phyloP scores from a whole-genome alignment of 1,140 invertebrate species.

The Heterodera schachtii region DNA sequence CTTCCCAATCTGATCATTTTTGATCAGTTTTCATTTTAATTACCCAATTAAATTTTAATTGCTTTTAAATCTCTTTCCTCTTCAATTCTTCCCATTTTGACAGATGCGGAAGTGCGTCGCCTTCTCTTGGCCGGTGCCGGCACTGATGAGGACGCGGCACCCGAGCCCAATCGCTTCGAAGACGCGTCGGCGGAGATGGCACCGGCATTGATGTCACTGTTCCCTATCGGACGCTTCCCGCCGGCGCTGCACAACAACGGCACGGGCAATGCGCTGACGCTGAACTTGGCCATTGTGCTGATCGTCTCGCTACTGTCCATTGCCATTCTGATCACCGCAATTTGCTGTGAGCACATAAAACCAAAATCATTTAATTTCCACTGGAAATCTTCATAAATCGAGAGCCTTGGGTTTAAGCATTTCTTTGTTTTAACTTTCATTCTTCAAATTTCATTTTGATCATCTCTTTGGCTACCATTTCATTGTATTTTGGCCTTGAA shows the following conservation, averaged over 20 bases:
- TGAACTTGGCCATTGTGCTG: constrained; percentile 43
- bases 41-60: not conserved
- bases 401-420: too few species aligned
- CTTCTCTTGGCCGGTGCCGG: constrained; percentile 15
- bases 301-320: constrained; percentile 38
- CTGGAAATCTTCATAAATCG: not conserved
- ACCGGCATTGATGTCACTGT: constrained; percentile 6
- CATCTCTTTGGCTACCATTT: too few species aligned
- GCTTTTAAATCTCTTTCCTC: too few species aligned
- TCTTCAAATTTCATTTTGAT: too few species aligned
- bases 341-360: constrained; percentile 35
- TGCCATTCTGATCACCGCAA: constrained; percentile 40
- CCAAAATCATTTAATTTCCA: constrained; percentile 6
- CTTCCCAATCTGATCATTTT: too few species aligned
- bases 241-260: not conserved
- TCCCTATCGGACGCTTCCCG: constrained; percentile 22
- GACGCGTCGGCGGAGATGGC: constrained; percentile 13
- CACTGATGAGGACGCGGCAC: constrained; percentile 8
- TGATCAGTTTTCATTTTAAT: too few species aligned
- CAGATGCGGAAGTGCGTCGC: constrained; percentile 26
- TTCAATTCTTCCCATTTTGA: too few species aligned
- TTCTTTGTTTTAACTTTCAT: too few species aligned
- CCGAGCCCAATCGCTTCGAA: constrained; percentile 1
- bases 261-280: constrained; percentile 20
- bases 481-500: too few species aligned